Evolutionary conservation across 2,113 vertebrate genomes (phyloP).

Genomic region (Bufo gargarizans): DNA sequence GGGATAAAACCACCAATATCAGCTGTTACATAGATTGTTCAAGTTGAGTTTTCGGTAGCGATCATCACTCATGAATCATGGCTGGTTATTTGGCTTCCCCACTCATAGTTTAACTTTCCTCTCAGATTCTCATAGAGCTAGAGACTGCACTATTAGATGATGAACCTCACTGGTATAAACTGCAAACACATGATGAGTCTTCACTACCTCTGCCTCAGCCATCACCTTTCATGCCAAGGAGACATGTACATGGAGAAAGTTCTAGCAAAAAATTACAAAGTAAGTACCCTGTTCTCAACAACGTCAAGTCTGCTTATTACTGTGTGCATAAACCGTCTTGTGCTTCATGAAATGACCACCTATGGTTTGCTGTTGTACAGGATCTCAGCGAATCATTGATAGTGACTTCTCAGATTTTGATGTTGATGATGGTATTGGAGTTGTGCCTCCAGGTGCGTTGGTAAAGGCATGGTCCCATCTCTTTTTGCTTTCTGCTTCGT

Average conservation of each 20-base stretch:
- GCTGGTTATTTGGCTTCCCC: not conserved
- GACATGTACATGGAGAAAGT: constrained; percentile 89
- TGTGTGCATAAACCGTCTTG: constrained; percentile 38
- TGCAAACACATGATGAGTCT: constrained; percentile 93
- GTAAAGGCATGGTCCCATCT: constrained; percentile 76
- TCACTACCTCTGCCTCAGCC: constrained; percentile 98
- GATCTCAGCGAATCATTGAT: constrained; percentile 98
- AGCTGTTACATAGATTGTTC: not conserved
- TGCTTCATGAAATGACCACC: constrained; percentile 62
- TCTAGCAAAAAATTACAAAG: constrained; percentile 97
- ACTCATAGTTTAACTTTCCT: constrained; percentile 55
- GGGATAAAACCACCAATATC: no score
- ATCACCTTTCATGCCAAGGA: constrained; percentile 93
- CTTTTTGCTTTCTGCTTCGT: constrained; percentile 62
- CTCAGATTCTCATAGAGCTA: constrained; percentile 94
- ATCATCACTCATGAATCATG: not conserved
- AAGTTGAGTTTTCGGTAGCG: no score
- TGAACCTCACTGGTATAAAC: constrained; percentile 96
- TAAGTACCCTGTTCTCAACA: constrained; percentile 72
- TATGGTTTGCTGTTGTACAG: constrained; percentile 81
- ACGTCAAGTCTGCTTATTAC: not conserved
- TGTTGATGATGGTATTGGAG: constrained; percentile 98
- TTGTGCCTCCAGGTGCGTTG: constrained; percentile 95
- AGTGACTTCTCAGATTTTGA: constrained; percentile 92
- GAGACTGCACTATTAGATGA: constrained; percentile 96